Conservation (phyloP, 2,113 vertebrate species). For the Galeopterus variegatus region DNA sequence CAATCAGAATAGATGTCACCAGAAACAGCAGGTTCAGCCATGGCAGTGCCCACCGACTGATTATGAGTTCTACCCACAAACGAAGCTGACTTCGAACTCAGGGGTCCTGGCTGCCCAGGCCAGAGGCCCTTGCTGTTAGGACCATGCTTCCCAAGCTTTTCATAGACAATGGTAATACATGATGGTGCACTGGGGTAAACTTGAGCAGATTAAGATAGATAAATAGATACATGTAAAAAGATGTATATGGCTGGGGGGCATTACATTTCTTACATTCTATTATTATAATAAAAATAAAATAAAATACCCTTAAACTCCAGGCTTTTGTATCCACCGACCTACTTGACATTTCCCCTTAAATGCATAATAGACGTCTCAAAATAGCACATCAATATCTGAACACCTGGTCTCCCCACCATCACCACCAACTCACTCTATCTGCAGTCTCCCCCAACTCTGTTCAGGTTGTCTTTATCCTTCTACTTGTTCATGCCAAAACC, state of each 20-base stretch:
- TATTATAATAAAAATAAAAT: constrained; percentile 44
- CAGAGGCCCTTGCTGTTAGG: background rate
- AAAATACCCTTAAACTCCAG: background rate
- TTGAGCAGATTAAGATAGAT: background rate
- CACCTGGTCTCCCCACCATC: background rate
- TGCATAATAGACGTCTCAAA: background rate
- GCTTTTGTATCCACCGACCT: background rate
- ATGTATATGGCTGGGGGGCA: background rate
- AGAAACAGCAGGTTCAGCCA: background rate
- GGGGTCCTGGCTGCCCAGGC: background rate
- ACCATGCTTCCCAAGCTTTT: background rate
- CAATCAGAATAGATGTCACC: background rate
- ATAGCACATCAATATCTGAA: background rate
- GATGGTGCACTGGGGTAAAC: background rate
- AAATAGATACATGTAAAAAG: background rate
- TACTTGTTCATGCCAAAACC: background rate
- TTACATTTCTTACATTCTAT: background rate
- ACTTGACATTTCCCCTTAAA: background rate
- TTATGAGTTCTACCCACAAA: background rate
- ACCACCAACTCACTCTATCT: background rate
- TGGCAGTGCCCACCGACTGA: background rate
- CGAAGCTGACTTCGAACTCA: background rate
- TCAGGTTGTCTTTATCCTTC: background rate
- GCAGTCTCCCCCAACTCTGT: background rate
- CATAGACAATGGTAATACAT: background rate